Evolutionary conservation across 2,888 invertebrate genomes (phyloP).

Genomic region (Callyntrura guangdongensis): DNA sequence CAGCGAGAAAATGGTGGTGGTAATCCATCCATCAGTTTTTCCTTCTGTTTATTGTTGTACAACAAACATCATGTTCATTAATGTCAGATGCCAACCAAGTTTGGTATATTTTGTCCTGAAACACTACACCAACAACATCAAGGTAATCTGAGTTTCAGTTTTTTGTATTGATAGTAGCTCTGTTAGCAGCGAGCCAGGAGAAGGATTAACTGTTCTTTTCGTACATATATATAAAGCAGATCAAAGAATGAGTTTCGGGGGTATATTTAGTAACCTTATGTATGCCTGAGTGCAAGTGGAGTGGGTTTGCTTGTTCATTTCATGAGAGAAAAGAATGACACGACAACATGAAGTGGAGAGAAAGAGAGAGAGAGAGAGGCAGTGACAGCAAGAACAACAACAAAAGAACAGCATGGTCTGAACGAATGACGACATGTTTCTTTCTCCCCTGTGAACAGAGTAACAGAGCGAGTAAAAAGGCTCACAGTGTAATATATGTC

Average conservation of each 20-base stretch:
- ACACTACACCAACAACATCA: neutral
- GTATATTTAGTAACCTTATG: no score
- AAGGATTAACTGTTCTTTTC: no score
- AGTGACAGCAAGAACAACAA: conserved; percentile 39
- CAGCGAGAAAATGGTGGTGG: conserved; percentile 12
- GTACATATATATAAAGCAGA: neutral
- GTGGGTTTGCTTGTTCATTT: neutral
- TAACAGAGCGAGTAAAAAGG: no score
- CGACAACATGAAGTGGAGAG: neutral
- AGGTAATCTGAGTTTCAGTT: no score
- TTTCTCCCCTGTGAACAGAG: neutral
- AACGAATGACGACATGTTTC: conserved; percentile 23
- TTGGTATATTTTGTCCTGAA: no score
- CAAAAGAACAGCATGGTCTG: conserved; percentile 38
- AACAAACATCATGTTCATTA: conserved; percentile 35
- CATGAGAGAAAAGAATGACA: conserved; percentile 8
- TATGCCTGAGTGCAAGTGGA: neutral
- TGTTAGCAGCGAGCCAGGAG: neutral
- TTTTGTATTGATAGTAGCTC: neutral
- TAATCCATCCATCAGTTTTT: conserved; percentile 34
- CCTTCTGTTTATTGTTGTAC: neutral
- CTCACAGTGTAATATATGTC: neutral
- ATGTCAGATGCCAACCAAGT: neutral
- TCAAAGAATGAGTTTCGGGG: neutral
- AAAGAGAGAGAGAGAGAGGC: conserved; percentile 14